phyloP scores from a whole-genome alignment of 2,888 invertebrate genomes.

The Leptarthrus brevirostris region DNA sequence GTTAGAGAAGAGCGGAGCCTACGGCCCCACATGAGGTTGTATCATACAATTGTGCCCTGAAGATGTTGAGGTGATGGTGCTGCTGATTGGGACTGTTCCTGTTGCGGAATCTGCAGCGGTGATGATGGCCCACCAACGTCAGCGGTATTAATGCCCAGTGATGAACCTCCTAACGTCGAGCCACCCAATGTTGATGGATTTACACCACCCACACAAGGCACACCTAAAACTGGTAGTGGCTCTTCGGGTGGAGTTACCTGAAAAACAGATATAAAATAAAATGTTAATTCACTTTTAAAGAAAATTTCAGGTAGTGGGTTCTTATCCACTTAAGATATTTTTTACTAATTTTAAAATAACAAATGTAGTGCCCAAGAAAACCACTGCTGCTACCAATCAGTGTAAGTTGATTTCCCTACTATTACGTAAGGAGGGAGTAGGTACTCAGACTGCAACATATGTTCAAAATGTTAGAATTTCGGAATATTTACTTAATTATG shows the following conservation, averaged over 20 bases:
- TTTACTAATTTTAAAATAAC: too few relatives aligned
- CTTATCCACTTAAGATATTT: too few relatives aligned
- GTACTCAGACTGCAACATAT: too few relatives aligned
- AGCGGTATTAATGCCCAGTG: conserved; percentile 63
- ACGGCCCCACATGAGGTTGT: conserved; percentile 93
- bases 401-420: too few relatives aligned
- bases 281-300: background rate
- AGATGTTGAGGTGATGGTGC: conserved; percentile 74
- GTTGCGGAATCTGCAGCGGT: conserved; percentile 71
- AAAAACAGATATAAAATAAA: background rate
- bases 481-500: too few relatives aligned
- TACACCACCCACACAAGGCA: conserved; percentile 66
- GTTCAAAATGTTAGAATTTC: too few relatives aligned
- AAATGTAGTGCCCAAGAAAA: too few relatives aligned
- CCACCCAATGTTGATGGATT: conserved; percentile 65
- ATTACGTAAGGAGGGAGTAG: too few relatives aligned
- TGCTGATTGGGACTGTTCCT: conserved; percentile 63
- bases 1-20: conserved; percentile 82
- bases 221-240: conserved; percentile 65
- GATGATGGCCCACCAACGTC: conserved; percentile 69
- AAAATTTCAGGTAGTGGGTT: too few relatives aligned
- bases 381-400: too few relatives aligned
- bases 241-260: conserved; percentile 78
- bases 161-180: conserved; percentile 61
- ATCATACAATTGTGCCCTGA: conserved; percentile 95